Base-by-base conservation (phyloP, 2,797 vertebrate genomes). In the Artibeus lituratus region DNA sequence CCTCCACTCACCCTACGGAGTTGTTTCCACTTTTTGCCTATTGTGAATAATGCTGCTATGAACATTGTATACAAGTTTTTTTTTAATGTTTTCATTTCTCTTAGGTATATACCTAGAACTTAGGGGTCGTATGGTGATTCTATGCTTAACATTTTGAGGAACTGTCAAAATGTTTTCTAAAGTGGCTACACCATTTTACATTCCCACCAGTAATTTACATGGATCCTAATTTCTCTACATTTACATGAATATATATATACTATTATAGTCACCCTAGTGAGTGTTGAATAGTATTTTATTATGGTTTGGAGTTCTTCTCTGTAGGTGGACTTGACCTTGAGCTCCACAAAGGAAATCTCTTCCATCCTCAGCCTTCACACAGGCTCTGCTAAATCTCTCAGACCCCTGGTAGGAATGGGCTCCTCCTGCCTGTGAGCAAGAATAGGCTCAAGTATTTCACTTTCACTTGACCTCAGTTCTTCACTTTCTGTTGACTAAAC, bases 291-390 rank as follows among this genome's bases (percentile, higher is more conserved):
- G 37, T 69, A 89, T 37, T 53, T 55, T 32, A n/a, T 1, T 37
- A n/a, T 5, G 21, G 9, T 49, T 67, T 82, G 7, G 35, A 82
- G 70, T 83, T 74, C 49, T 73, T 80, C 16, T 62, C 26, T 92
- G 3, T 37, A 65, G 16, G 7, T 39, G 87, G 94, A 95, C 53
- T 87, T 83, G 67, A 59, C 70, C 70, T 96, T 92, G n/a, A 94
- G 70, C n/a, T 82, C 55, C 39, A 49, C 76, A 86, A 57, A n/a
- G 44, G 37, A 82, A 62, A 37, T 76, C 44, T 59, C 57, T 51
- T 92, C 42, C 47, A n/a, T 44, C 18, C 49, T 92, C 57, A 80
- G 37, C n/a, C 6, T 90, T 84, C 57, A 55, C 7, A 0, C 15
- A 32, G 39, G 18, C 70, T 92, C 85, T 78, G 51, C 47, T 73